A percentile compares a stretch with the other conserved stretches of the same genome.
These are phyloP conservation scores for Benthosema pterotum DNA, from an alignment of 2,797 vertebrate genomes.

Conservation along the genomic window DNA sequence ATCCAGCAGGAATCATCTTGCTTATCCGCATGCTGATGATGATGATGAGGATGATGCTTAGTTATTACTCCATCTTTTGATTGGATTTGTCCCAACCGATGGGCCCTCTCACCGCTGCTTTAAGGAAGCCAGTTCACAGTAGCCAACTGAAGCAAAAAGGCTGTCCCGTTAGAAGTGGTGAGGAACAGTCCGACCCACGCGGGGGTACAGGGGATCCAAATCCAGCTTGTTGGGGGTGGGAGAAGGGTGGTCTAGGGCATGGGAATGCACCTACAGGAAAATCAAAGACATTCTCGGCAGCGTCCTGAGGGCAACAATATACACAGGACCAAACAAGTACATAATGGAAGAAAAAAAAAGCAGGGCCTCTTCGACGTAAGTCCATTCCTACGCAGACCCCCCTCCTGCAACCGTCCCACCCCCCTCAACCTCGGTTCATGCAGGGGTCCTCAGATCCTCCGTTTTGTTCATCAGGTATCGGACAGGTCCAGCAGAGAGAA, in stretches of 20 bases:
- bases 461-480: slow-evolving; percentile 53
- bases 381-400: slow-evolving; percentile 21
- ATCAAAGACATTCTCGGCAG: slow-evolving; percentile 71
- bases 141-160: slow-evolving; percentile 33
- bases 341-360: slow-evolving; percentile 33
- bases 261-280: slow-evolving; percentile 68
- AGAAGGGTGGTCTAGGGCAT: slow-evolving; percentile 32
- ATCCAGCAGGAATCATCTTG: slow-evolving; percentile 28
- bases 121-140: slow-evolving; percentile 26
- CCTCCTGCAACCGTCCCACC: slow-evolving; percentile 22
- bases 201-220: slow-evolving; percentile 47
- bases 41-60: slow-evolving; percentile 17
- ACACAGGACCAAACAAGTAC: slow-evolving; percentile 35
- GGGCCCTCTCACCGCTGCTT: slow-evolving; percentile 38
- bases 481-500: slow-evolving; percentile 65
- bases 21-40: slow-evolving; percentile 6
- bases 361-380: slow-evolving; percentile 35
- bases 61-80: slow-evolving; percentile 36
- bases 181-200: slow-evolving; percentile 32
- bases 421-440: slow-evolving; percentile 39
- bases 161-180: slow-evolving; percentile 33
- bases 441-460: slow-evolving; percentile 44
- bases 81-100: slow-evolving; percentile 26
- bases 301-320: slow-evolving; percentile 68
- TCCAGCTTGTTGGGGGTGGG: slow-evolving; percentile 35